Base-by-base conservation (phyloP, 2,797 vertebrate species). In the Ctenopoma multispine region DNA sequence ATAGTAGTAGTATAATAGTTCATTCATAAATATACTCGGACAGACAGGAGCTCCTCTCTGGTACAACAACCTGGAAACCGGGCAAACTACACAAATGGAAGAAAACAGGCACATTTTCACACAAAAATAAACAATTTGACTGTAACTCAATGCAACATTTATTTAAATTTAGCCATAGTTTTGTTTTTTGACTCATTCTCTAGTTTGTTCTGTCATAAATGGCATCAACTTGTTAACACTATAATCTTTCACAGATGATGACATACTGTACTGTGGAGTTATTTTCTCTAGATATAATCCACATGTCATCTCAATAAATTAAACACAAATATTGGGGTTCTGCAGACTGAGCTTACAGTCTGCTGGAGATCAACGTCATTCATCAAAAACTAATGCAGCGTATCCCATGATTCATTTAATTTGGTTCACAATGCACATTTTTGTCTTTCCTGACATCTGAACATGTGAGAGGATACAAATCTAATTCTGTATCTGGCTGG, bases 291-390 rank as follows among this genome's bases (percentile, higher is more conserved):
- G 41, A 62, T 13, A 1, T 64, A 50, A 51, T 49, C 61, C 50
- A 70, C 49, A 71, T 81, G 65, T 64, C 69, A 72, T 54, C 18
- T 43, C 61, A 77, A 29, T 31, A 62, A 69, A 71, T 75, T 63
- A 77, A 80, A 77, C 48, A 70, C 13, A 69, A 75, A 65, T 61
- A 58, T 12, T 82, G 56, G 74, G 67, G 43, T 75, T 83, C 41
- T 73, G 69, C 55, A 77, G 53, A 55, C 54, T 67, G 54, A 50
- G 27, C 34, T 75, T 53, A 41, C 34, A 55, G 29, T 41, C 29
- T 6, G 40, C 60, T 78, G 77, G 40, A 73, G 59, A 78, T 73
- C 72, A 80, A 70, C 80, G 58, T 71, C 65, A 75, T 83, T 66
- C 57, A 83, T 87, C 83, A 82, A 38, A 66, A 81, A 60, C 56